These are phyloP conservation scores for Eutolmus rufibarbis DNA, from an alignment of 2,888 invertebrate genomes.

Conservation along the genomic window DNA sequence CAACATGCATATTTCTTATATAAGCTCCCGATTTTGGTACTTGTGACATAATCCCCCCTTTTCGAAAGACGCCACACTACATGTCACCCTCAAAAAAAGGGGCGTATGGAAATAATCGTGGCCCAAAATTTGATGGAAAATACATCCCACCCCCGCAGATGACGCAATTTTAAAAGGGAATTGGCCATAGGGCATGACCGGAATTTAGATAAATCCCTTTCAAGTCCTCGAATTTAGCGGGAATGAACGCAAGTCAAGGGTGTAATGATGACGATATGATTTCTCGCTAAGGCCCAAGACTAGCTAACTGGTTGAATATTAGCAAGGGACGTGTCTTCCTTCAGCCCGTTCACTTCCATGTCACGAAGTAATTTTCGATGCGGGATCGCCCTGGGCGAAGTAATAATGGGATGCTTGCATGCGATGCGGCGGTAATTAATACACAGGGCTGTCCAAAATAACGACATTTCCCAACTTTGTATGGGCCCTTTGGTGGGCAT, in stretches of 20 bases:
- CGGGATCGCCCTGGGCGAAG: neutral
- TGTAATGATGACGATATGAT: constrained; percentile 15
- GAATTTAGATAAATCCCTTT: constrained; percentile 28
- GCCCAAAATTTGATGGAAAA: neutral
- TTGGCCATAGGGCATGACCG: constrained; percentile 14
- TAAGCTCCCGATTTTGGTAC: constrained; percentile 7
- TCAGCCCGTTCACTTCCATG: neutral
- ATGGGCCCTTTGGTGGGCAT: neutral
- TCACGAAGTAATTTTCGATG: neutral
- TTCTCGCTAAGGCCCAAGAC: neutral
- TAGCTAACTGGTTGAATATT: neutral
- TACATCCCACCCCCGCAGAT: neutral
- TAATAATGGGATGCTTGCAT: neutral
- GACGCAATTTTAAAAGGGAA: neutral
- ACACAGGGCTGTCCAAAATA: neutral
- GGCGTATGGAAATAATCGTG: neutral
- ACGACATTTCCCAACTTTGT: neutral
- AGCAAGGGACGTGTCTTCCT: neutral
- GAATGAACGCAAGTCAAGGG: neutral
- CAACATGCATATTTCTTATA: constrained; percentile 16
- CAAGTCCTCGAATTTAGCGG: neutral
- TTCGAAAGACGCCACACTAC: neutral
- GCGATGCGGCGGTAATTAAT: neutral
- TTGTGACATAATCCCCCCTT: constrained; percentile 7
- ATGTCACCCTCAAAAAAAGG: neutral